Conservation (phyloP, 2,797 vertebrate genomes). For the Poecile montanus region DNA sequence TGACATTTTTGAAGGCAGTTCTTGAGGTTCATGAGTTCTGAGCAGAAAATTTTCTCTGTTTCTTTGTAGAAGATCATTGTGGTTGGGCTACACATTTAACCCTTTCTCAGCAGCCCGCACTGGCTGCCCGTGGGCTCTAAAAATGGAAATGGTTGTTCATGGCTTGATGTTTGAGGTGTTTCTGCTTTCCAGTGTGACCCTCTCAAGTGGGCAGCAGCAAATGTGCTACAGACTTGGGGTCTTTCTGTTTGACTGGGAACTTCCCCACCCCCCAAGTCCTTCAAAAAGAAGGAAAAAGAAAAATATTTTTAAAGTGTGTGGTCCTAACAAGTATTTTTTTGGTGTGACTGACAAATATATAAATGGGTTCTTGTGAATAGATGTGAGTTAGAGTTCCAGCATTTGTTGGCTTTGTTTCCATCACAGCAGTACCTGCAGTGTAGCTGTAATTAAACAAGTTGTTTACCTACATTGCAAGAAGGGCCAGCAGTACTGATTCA, state of each 20-base stretch:
- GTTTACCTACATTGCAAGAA: background rate
- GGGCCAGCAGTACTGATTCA: accelerated
- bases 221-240: background rate
- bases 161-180: background rate
- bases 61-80: background rate
- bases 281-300: background rate
- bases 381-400: background rate
- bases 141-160: background rate
- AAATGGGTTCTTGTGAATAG: background rate
- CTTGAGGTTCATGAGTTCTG: background rate
- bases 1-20: background rate
- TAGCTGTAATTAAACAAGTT: background rate
- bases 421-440: accelerated
- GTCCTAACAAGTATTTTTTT: background rate
- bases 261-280: background rate
- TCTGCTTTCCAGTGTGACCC: background rate
- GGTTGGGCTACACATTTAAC: background rate
- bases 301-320: background rate
- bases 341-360: background rate
- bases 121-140: background rate
- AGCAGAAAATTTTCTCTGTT: background rate
- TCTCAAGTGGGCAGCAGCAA: background rate
- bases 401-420: background rate
- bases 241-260: background rate
- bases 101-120: background rate